Base-by-base conservation (phyloP, 2,113 vertebrate species). In the Parus major region DNA sequence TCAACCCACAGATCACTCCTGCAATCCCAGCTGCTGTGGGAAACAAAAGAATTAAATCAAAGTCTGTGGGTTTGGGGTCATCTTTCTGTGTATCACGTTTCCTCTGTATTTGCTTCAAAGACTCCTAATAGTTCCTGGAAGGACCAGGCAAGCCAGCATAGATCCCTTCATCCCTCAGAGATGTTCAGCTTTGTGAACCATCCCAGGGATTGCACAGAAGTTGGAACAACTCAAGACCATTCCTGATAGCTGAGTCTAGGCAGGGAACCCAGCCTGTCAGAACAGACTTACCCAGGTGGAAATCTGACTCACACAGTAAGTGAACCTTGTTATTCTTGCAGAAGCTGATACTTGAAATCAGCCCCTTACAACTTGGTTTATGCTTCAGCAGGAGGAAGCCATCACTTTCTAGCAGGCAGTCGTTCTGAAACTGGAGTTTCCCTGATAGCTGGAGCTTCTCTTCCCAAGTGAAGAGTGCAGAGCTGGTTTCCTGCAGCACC, bases 391-490 rank as follows among this genome's bases (percentile, higher is more conserved):
- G 70, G 42, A 69, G 59, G 56, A 56, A 76, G 29, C 57, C 49
- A 14, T 49, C 2, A 0, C 47, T 65, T 27, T 46, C 17, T 42
- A 24, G 31, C 53, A 13, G 42, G 21, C n/a, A 6, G 5, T 10
- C 60, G 36, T 18, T 56, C 35, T 71, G 41, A 6, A 12, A 1
- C 15, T 52, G 44, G 77, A 36, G 22, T 33, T 81, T 9, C 36
- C 22, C 68, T 81, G 66, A 4, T 4, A 36, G 10, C 47, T 63
- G 69, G 44, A 82, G 75, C 53, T 85, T 76, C 70, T 91, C 59
- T 39, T 39, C 19, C 42, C 68, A 44, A 46, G 33, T 10, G 75
- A 85, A 53, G 90, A 71, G 66, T 12, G 24, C n/a, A 49, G 63
- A 56, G n/a, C 17, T 23, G 2, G 42, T 64, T 93, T 57, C 23